Conservation (phyloP, 2,797 vertebrate species). For the Geotrypetes seraphini region DNA sequence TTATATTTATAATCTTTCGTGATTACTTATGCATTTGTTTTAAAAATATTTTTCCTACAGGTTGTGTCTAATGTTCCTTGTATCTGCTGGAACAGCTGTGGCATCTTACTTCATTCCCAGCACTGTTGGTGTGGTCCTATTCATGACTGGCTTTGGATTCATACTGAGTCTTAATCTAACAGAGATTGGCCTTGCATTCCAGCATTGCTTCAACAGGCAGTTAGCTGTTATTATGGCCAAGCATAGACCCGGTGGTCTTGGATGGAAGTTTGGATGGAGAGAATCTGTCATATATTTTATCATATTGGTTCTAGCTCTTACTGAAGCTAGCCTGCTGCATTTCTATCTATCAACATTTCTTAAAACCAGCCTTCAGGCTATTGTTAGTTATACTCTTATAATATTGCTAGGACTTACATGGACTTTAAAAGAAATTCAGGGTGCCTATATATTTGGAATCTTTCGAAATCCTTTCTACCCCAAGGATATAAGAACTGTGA, state of each 20-base stretch:
- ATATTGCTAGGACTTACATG: conserved; percentile 62
- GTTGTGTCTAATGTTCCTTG: conserved; percentile 80
- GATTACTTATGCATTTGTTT: conserved; percentile 18
- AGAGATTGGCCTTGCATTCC: conserved; percentile 57
- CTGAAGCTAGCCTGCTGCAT: conserved; percentile 77
- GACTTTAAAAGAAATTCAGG: conserved; percentile 81
- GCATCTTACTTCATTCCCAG: conserved; percentile 86
- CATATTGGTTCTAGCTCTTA: conserved; percentile 61
- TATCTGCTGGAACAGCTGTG: conserved; percentile 67
- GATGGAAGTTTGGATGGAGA: conserved; percentile 59
- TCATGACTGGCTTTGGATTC: conserved; percentile 84
- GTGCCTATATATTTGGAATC: conserved; percentile 78
- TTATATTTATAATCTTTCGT: too few species aligned
- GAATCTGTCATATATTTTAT: conserved; percentile 63
- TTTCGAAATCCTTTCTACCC: conserved; percentile 89
- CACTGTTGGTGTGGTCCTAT: conserved; percentile 76
- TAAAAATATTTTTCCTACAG: conserved; percentile 53
- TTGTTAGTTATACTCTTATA: conserved; percentile 73
- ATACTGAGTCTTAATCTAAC: conserved; percentile 86
- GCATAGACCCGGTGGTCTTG: conserved; percentile 31
- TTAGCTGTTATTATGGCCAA: conserved; percentile 28
- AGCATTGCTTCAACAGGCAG: conserved; percentile 27
- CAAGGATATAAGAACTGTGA: conserved; percentile 70
- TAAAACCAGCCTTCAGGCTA: conserved; percentile 56
- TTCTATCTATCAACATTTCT: conserved; percentile 51